A percentile compares a stretch with the other conserved stretches of the same genome.
These are phyloP conservation scores for Gasterosteus nipponicus DNA, from an alignment of 2,113 vertebrate species.

Conservation along the genomic window DNA sequence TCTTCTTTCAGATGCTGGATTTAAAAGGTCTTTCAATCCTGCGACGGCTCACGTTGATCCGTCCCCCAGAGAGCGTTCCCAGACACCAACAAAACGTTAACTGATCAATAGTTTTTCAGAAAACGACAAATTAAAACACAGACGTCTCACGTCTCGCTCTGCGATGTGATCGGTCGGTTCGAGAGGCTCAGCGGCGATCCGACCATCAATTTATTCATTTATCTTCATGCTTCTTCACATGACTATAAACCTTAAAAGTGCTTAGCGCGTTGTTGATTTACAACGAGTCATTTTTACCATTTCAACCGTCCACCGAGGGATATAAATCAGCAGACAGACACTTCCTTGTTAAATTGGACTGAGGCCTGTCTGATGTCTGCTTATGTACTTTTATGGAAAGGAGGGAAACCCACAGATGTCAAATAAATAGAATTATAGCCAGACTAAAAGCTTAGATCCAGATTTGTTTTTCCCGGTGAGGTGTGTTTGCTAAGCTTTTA, in stretches of 20 bases:
- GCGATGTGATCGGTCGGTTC: conserved; percentile 13
- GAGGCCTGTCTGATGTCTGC: conserved; percentile 58
- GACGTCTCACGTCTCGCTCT: conserved; percentile 3
- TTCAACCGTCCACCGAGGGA: conserved; percentile 10
- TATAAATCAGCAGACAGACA: conserved; percentile 62
- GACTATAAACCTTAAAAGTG: conserved; percentile 28
- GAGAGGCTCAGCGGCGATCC: background rate
- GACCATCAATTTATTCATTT: conserved; percentile 16
- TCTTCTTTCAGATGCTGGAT: conserved; percentile 31
- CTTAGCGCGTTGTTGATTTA: conserved; percentile 36
- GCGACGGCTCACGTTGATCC: conserved; percentile 54
- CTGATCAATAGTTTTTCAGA: conserved; percentile 71
- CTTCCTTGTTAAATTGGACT: conserved; percentile 58
- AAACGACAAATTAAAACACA: conserved; percentile 53
- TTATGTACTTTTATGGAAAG: conserved; percentile 58
- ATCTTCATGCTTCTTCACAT: conserved; percentile 25
- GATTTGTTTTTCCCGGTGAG: background rate
- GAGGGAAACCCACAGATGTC: conserved; percentile 44
- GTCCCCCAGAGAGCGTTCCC: conserved; percentile 55
- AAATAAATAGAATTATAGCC: conserved; percentile 59
- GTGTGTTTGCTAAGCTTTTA: conserved; percentile 30
- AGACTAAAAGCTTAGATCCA: conserved; percentile 9
- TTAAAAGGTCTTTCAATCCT: conserved; percentile 38
- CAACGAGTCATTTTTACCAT: conserved; percentile 18
- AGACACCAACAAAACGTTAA: conserved; percentile 60